Percentiles rank a stretch among this genome's conserved stretches.
Conservation (phyloP, 53 echinoderm and acorn worm genomes). For the Temnopleurus reevesii region DNA sequence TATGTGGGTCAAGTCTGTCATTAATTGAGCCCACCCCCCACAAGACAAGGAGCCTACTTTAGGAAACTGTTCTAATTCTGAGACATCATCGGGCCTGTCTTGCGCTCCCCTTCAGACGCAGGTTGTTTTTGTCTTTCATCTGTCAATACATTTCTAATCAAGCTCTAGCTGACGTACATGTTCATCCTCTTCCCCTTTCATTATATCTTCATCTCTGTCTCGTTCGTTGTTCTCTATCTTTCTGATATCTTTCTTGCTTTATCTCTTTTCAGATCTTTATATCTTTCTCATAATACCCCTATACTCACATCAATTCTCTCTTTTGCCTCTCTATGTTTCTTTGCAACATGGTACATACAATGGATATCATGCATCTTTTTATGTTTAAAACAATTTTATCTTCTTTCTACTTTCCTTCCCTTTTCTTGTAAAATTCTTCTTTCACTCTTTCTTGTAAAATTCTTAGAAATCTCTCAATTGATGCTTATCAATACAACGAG, state of each 20-base stretch:
- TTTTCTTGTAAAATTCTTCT: neutral
- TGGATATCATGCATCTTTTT: too few relatives aligned
- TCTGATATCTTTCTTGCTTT: neutral
- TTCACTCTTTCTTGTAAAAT: too few relatives aligned
- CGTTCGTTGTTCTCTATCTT: neutral
- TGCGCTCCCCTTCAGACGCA: neutral
- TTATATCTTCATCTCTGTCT: neutral
- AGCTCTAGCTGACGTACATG: neutral
- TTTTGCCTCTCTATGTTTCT: too few relatives aligned
- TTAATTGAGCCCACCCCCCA: slow-evolving; percentile 3
- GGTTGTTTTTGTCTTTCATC: slow-evolving; percentile 14
- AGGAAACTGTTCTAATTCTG: slow-evolving; percentile 21
- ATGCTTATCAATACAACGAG: too few relatives aligned
- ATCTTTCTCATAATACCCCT: neutral
- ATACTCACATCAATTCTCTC: neutral
- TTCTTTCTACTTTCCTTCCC: too few relatives aligned
- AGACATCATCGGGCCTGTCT: too few relatives aligned
- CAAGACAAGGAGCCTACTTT: slow-evolving; percentile 14
- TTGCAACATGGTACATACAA: too few relatives aligned
- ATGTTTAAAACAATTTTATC: too few relatives aligned
- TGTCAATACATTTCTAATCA: neutral
- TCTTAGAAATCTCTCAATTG: too few relatives aligned
- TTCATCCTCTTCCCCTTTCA: neutral
- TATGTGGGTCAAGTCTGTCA: slow-evolving; percentile 43
- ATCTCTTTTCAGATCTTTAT: neutral